Evolutionary conservation across 1,140 invertebrate species (phyloP).

Genomic region (Proales similis): DNA sequence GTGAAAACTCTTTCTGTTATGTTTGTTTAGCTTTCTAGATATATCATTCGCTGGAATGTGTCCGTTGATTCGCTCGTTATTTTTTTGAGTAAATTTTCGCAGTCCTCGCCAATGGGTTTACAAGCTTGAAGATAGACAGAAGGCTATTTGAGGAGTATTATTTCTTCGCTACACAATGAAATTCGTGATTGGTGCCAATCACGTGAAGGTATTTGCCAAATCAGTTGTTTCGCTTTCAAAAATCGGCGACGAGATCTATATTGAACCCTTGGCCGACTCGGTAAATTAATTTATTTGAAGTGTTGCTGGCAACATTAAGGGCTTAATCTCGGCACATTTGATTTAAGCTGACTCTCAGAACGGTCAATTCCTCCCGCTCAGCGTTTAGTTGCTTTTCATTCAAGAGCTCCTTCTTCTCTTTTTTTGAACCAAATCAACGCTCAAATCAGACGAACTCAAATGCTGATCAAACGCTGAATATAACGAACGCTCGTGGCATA

Average conservation of each 20-base stretch:
- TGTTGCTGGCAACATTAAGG: neutral
- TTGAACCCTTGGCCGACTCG: slow-evolving; percentile 18
- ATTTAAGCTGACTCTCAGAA: slow-evolving; percentile 16
- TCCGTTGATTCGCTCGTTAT: too few species aligned
- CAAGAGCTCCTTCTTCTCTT: slow-evolving; percentile 30
- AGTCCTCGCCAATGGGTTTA: too few species aligned
- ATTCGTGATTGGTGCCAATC: slow-evolving; percentile 29
- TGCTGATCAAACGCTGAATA: neutral
- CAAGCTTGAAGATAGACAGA: too few species aligned
- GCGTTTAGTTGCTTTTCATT: slow-evolving; percentile 32
- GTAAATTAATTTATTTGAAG: neutral
- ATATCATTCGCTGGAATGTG: too few species aligned
- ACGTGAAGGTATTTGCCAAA: slow-evolving; percentile 33
- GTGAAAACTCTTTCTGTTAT: too few species aligned
- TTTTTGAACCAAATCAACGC: slow-evolving; percentile 31
- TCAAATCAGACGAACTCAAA: slow-evolving; percentile 28
- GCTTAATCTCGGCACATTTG: neutral
- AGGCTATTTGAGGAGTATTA: too few species aligned
- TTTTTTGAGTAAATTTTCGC: too few species aligned
- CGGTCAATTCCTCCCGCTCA: slow-evolving; percentile 25
- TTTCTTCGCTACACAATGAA: slow-evolving; percentile 10
- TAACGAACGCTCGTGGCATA: neutral
- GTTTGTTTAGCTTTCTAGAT: too few species aligned
- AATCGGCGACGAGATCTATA: slow-evolving; percentile 33
- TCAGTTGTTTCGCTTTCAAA: slow-evolving; percentile 22